phyloP scores from a whole-genome alignment of 1,140 invertebrate genomes.

The Ceratina australensis region DNA sequence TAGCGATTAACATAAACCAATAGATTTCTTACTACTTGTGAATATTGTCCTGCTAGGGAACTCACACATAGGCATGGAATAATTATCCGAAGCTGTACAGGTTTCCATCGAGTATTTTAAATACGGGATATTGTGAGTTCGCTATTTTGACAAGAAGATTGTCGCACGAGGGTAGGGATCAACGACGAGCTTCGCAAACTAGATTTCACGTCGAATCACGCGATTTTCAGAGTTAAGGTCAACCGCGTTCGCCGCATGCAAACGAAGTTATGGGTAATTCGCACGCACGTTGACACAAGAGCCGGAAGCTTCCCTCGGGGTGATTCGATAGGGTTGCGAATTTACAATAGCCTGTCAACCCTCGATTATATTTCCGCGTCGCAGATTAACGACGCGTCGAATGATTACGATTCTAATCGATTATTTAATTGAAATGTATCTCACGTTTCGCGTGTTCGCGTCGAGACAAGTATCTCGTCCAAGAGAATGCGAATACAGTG shows the following conservation, averaged over 20 bases:
- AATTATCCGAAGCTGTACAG: no score
- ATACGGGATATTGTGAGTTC: no score
- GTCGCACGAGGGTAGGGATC: not conserved
- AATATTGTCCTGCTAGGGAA: no score
- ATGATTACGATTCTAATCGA: no score
- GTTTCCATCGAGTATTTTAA: no score
- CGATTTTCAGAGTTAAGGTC: conserved; percentile 31
- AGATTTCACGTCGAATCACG: conserved; percentile 13
- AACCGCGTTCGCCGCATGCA: conserved; percentile 21
- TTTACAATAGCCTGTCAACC: conserved; percentile 2
- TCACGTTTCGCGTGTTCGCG: no score
- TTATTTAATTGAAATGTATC: no score
- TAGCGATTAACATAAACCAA: not conserved
- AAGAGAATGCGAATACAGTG: no score
- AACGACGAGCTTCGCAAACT: not conserved
- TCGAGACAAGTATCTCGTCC: no score
- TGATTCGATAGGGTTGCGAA: not conserved
- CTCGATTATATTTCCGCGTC: not conserved
- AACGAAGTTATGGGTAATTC: conserved; percentile 34
- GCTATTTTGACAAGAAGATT: not conserved
- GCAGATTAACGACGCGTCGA: no score
- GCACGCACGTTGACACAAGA: not conserved
- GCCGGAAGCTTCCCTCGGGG: not conserved
- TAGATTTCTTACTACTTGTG: no score
- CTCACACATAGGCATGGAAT: no score